Evolutionary conservation across 2,797 vertebrate genomes (phyloP).

Genomic region (Gambusia yucatana): DNA sequence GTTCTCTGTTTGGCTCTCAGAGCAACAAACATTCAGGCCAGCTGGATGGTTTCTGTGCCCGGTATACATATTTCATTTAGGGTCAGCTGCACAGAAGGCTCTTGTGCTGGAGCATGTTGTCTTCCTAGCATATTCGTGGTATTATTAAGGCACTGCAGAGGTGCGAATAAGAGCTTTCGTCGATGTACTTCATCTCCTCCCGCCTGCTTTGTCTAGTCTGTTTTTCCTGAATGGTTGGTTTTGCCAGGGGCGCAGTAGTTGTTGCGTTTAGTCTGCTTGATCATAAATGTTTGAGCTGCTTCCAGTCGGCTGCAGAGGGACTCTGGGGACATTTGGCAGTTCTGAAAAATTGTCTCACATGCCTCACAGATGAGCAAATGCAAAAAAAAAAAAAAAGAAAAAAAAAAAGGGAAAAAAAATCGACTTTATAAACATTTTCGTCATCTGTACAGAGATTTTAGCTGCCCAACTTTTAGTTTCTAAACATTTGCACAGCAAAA

Average conservation of each 20-base stretch:
- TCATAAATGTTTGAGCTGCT: conserved; percentile 11
- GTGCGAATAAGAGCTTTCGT: neutral
- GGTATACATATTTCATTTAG: neutral
- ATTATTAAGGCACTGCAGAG: neutral
- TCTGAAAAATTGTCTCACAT: neutral
- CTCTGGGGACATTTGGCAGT: neutral
- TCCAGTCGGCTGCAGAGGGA: neutral
- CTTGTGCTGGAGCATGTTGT: neutral
- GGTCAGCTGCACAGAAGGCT: neutral
- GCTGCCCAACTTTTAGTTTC: neutral
- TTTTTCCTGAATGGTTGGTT: neutral
- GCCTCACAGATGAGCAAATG: neutral
- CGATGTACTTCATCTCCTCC: neutral
- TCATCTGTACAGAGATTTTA: neutral
- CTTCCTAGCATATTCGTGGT: neutral
- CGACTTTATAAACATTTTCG: neutral
- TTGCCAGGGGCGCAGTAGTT: neutral
- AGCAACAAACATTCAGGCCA: neutral
- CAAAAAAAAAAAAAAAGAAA: neutral
- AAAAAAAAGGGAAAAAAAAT: neutral
- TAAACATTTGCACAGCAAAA: neutral
- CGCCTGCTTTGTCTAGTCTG: neutral
- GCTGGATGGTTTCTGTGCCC: neutral
- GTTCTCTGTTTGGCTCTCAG: conserved; percentile 25
- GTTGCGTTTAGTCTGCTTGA: neutral